phyloP scores from a whole-genome alignment of 2,888 invertebrate species.

The Emesis castigata region DNA sequence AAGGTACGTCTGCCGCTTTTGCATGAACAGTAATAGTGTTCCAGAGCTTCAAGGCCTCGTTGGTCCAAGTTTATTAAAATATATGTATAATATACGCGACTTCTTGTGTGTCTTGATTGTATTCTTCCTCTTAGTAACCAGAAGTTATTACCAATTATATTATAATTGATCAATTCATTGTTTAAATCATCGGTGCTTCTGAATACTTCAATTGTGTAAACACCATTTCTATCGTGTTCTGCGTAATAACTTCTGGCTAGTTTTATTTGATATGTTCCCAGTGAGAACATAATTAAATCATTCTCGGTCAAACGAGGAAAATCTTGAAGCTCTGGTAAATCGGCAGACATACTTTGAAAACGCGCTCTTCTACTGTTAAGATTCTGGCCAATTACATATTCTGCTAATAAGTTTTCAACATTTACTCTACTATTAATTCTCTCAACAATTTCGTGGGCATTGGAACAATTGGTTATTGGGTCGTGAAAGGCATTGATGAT shows the following conservation, averaged over 20 bases:
- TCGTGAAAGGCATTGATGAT: conserved; percentile 25
- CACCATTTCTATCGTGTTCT: conserved; percentile 15
- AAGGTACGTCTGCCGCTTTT: conserved; percentile 1
- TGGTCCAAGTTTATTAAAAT: conserved; percentile 3
- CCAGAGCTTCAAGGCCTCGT: background rate
- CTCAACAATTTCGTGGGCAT: conserved; percentile 30
- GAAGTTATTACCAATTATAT: conserved; percentile 14
- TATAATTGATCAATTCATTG: conserved; percentile 12
- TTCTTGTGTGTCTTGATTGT: conserved; percentile 8
- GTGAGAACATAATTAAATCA: conserved; percentile 19
- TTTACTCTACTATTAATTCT: conserved; percentile 24
- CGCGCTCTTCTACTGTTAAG: conserved; percentile 22
- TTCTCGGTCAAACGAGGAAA: conserved; percentile 17
- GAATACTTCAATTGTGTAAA: conserved; percentile 22
- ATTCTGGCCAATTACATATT: conserved; percentile 19
- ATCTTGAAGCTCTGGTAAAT: conserved; percentile 22
- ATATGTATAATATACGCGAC: background rate
- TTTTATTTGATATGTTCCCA: conserved; percentile 17
- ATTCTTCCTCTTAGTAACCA: conserved; percentile 19
- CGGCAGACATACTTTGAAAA: conserved; percentile 14
- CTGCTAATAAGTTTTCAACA: conserved; percentile 25
- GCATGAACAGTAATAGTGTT: background rate
- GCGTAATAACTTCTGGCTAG: conserved; percentile 13
- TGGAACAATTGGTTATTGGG: conserved; percentile 20
- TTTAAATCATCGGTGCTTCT: conserved; percentile 12